Evolutionary conservation across 2,888 invertebrate genomes (phyloP), one percentile per base, ranked within the genome.

Genomic region (Volucella zonaria): DNA sequence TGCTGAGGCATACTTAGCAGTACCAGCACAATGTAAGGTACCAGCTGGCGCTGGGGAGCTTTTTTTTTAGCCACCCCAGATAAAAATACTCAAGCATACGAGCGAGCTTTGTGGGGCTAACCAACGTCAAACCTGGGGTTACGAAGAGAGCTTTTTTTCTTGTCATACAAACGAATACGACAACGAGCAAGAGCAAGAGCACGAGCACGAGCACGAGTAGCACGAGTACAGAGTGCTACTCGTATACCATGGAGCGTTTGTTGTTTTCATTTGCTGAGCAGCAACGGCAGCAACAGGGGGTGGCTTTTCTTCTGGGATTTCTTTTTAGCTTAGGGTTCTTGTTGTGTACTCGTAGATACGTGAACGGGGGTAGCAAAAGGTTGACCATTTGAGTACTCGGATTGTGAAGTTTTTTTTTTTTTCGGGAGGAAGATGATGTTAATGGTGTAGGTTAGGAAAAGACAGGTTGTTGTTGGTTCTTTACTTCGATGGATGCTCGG

Each of bases 41-140:
- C 31, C 81, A 85, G 85, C 77, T 85, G 81, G 76, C 58, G 62
- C 68, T 61, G 64, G 11, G 43, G 14, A 76, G 73, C 67, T 68
- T 80, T 80, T 79, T n/a, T 67, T 40, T 66, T 45, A 56, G 66
- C 85, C 81, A 85, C 76, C 85, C 85, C 62, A 81, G 85, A 81
- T 81, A 81, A 81, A 73, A 64, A 78, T 70, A 79, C 64, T 47
- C 54, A 23, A 43, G 51, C 56, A 12, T 40, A 18, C 11, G 49
- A 47, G 31, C 43, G 67, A 66, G 70, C 58, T 76, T 52, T 68
- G 52, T 52, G 40, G 15, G 74, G 64, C 79, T 52, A 68, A 47
- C 49, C 31, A 54, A 58, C 18, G 67, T 31, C 23, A 73, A 66
- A 80, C 74, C 76, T 64, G 81, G 80, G 76, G 52, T 58, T 77